phyloP scores from a whole-genome alignment of 2,113 vertebrate genomes.

The Poecilia latipinna region DNA sequence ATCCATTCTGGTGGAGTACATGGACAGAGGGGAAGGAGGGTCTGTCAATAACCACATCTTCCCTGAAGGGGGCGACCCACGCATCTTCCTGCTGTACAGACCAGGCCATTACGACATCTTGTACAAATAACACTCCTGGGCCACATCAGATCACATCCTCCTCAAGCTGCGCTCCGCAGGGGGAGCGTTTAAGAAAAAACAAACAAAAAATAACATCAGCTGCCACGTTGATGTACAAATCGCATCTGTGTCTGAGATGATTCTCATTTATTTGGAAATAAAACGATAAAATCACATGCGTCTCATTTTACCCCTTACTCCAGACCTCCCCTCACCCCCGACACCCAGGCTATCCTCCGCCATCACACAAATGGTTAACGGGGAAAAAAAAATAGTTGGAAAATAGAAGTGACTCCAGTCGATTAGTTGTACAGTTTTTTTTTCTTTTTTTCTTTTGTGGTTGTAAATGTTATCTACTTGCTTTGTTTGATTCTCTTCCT shows the following conservation, averaged over 20 bases:
- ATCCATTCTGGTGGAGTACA: conserved; percentile 94
- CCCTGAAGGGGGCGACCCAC: conserved; percentile 90
- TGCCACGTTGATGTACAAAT: conserved; percentile 66
- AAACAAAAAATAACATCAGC: conserved; percentile 41
- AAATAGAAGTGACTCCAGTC: conserved; percentile 78
- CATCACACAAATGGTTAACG: conserved; percentile 60
- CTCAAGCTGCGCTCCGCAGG: conserved; percentile 28
- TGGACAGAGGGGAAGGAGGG: conserved; percentile 93
- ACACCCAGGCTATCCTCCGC: conserved; percentile 38
- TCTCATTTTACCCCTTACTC: conserved; percentile 40
- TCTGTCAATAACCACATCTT: conserved; percentile 93
- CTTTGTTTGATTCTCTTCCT: conserved; percentile 80
- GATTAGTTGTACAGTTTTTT: conserved; percentile 83
- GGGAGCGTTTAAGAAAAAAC: conserved; percentile 10
- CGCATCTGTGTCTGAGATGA: conserved; percentile 68
- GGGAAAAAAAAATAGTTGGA: conserved; percentile 51
- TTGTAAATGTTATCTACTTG: conserved; percentile 90
- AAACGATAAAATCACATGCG: conserved; percentile 41
- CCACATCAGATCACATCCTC: conserved; percentile 24
- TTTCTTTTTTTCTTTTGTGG: conserved; percentile 80
- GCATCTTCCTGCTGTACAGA: conserved; percentile 93
- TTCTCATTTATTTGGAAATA: conserved; percentile 64
- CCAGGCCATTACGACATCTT: conserved; percentile 97
- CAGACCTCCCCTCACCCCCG: not conserved
- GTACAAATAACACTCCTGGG: conserved; percentile 85